Percentiles rank a stretch among this genome's conserved stretches.
Conservation (phyloP, 1,140 invertebrate species). For the Bombus confusus region DNA sequence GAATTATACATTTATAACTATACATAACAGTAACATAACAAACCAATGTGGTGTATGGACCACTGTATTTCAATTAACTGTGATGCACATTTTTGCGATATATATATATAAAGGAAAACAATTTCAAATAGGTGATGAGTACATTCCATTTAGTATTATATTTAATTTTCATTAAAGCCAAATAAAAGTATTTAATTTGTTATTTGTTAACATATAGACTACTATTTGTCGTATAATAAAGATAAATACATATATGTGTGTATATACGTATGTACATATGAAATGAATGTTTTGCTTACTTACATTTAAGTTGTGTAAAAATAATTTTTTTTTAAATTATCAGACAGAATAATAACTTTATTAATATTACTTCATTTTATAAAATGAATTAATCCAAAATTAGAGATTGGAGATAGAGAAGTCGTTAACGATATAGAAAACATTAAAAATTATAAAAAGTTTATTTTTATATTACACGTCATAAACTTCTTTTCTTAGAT, state of each 20-base stretch:
- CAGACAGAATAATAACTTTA: neutral
- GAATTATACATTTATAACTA: neutral
- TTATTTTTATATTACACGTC: slow-evolving; percentile 48
- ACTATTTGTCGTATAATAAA: neutral
- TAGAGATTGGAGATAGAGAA: neutral
- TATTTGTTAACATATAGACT: slow-evolving; percentile 13
- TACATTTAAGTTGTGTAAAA: slow-evolving; percentile 29
- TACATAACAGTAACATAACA: neutral
- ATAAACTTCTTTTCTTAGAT: slow-evolving; percentile 10
- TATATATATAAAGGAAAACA: slow-evolving; percentile 1
- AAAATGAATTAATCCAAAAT: neutral
- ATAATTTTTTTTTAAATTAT: slow-evolving; percentile 17
- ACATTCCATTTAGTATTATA: slow-evolving; percentile 54
- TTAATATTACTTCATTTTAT: too few relatives aligned
- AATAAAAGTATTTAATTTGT: slow-evolving; percentile 53
- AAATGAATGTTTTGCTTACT: slow-evolving; percentile 1
- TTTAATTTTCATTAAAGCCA: slow-evolving; percentile 33
- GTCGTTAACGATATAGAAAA: neutral
- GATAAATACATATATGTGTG: slow-evolving; percentile 13
- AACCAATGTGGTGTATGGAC: neutral
- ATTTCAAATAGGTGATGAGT: neutral
- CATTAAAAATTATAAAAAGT: slow-evolving; percentile 45
- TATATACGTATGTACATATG: slow-evolving; percentile 40
- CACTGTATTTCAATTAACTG: slow-evolving; percentile 34
- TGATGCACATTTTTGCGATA: slow-evolving; percentile 27